Conservation (phyloP, 2,797 vertebrate genomes). For the Tangara arthus region DNA sequence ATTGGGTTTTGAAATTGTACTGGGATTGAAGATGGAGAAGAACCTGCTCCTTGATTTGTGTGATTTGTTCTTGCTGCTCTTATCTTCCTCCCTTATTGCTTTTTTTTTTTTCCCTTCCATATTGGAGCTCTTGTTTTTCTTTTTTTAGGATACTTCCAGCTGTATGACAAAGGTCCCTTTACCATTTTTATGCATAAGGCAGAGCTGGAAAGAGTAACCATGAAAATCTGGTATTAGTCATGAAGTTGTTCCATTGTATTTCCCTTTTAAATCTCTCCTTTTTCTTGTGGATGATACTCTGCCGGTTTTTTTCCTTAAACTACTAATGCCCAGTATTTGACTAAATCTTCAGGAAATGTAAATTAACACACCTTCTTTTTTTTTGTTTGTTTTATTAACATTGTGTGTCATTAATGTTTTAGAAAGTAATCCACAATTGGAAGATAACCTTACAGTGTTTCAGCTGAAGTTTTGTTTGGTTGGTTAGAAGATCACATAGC, state of each 20-base stretch:
- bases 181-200: not conserved
- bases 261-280: not conserved
- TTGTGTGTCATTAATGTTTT: not conserved
- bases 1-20: not conserved
- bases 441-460: not conserved
- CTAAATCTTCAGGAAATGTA: not conserved
- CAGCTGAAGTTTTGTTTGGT: not conserved
- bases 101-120: not conserved
- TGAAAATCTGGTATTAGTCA: not conserved
- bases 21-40: not conserved
- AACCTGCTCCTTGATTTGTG: not conserved
- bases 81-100: not conserved
- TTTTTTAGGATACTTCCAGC: not conserved
- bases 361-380: not conserved
- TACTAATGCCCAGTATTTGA: not conserved
- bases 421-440: not conserved
- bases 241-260: not conserved
- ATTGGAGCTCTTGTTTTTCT: not conserved
- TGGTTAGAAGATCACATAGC: not conserved
- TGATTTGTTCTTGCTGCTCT: not conserved
- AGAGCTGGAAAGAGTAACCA: not conserved
- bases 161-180: not conserved
- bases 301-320: not conserved
- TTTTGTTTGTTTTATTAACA: not conserved
- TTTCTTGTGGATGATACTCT: not conserved